phyloP scores from a whole-genome alignment of 64 coral and sea anemone species.

The Montipora cactus region DNA sequence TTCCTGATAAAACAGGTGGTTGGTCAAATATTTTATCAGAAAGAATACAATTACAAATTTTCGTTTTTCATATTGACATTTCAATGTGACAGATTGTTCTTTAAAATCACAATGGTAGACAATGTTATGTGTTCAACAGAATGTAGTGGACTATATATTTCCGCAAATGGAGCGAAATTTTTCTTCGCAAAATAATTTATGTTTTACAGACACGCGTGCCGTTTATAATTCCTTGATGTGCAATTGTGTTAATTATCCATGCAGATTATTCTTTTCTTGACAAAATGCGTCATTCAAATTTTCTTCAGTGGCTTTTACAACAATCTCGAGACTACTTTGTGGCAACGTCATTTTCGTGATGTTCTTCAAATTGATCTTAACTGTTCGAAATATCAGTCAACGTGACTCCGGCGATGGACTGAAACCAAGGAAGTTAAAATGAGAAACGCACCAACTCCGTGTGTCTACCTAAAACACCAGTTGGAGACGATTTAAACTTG shows the following conservation, averaged over 20 bases:
- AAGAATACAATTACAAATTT: not conserved
- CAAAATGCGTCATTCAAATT: not conserved
- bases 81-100: not conserved
- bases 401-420: too few relatives aligned
- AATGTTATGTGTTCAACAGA: too few relatives aligned
- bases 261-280: not conserved
- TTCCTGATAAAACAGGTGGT: slow-evolving; percentile 26
- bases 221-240: not conserved
- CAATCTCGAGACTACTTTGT: not conserved
- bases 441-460: not conserved
- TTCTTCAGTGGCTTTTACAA: not conserved
- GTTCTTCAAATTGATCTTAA: not conserved
- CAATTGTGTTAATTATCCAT: not conserved
- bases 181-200: not conserved
- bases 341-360: not conserved
- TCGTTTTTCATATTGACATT: not conserved
- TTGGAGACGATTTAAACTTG: not conserved
- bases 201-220: not conserved
- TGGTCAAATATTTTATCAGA: slow-evolving; percentile 14
- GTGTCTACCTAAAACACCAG: not conserved
- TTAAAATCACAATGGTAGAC: not conserved
- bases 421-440: too few relatives aligned
- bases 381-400: not conserved
- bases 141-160: not conserved
- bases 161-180: not conserved